Base-by-base conservation (phyloP, 2,113 vertebrate genomes). In the Perca schrenkii region DNA sequence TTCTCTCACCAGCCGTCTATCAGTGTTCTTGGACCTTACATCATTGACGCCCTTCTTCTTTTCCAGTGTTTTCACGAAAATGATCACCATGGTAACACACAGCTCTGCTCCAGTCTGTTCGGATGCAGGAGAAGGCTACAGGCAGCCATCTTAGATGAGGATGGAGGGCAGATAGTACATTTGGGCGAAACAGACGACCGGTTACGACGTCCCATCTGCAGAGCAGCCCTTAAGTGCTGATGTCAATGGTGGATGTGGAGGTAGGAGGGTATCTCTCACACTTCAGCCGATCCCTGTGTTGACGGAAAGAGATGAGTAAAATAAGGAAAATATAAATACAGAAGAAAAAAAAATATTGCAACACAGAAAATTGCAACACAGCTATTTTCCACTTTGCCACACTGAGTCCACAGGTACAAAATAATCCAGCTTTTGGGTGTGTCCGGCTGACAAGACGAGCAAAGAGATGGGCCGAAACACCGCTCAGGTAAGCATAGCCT, bases 61-160 rank as follows among this genome's bases (percentile, higher is more conserved):
- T 92, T 95, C 94, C 94, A 95, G 93, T 94, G 94, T 95, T 96
- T 96, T 96, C 86, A 96, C 95, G 92, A 95, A 95, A 93, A 96
- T 95, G 92, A 96, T 97, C 96, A 97, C 96, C 96, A 97, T 97
- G 94, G 95, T 96, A 94, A 82, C 79, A 69, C 53, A 57, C 72
- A 71, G 90, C 86, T 90, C 83, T 74, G 88, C 84, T 92, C 93
- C 76, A 71, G 64, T 86, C 73, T 68, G 63, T 84, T 82, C 16
- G 70, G 80, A 77, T 88, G 79, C 79, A 88, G 86, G 64, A 89
- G 69, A 88, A 88, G 90, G 83, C 84, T 47, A 72, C 36, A 3
- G 57, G 84, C 84, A 84, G 93, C 90, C 92, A 94, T 94, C 52
- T 93, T 90, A 91, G 49, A 76, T 2, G 43, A 74, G 76, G 77